These are phyloP conservation scores for Chiroxiphia lanceolata DNA, from an alignment of 2,797 vertebrate genomes.

Conservation along the genomic window DNA sequence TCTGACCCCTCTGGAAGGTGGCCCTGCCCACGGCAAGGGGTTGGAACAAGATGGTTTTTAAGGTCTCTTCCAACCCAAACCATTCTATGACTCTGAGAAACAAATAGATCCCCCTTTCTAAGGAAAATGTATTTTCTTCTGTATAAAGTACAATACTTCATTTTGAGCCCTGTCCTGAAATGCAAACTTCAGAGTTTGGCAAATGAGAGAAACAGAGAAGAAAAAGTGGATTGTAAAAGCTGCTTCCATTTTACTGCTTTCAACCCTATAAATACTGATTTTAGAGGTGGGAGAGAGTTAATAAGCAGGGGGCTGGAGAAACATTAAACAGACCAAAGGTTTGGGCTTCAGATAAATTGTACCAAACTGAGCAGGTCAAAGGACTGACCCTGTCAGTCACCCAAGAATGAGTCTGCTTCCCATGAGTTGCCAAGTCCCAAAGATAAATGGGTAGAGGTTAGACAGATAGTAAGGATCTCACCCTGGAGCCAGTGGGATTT, in stretches of 20 bases:
- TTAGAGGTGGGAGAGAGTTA: neutral
- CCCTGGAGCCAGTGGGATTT: neutral
- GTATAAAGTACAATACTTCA: neutral
- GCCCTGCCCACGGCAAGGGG: neutral
- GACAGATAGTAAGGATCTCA: neutral
- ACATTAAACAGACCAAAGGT: neutral
- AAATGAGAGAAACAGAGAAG: neutral
- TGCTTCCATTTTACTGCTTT: conserved; percentile 10
- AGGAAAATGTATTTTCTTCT: neutral
- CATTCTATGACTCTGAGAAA: neutral
- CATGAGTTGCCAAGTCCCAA: neutral
- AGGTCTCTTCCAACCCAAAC: neutral
- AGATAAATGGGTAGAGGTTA: neutral
- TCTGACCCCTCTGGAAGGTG: neutral
- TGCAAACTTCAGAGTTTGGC: neutral
- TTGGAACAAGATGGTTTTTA: neutral
- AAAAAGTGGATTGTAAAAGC: conserved; percentile 15
- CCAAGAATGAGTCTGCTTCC: neutral
- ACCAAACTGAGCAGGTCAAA: neutral
- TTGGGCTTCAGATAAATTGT: neutral
- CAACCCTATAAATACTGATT: neutral
- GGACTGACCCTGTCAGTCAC: neutral
- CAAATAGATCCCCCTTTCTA: neutral
- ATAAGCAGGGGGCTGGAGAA: neutral
- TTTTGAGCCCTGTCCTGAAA: neutral